Conservation (phyloP, 2,797 vertebrate species). For the Neosilurus hyrtlii region DNA sequence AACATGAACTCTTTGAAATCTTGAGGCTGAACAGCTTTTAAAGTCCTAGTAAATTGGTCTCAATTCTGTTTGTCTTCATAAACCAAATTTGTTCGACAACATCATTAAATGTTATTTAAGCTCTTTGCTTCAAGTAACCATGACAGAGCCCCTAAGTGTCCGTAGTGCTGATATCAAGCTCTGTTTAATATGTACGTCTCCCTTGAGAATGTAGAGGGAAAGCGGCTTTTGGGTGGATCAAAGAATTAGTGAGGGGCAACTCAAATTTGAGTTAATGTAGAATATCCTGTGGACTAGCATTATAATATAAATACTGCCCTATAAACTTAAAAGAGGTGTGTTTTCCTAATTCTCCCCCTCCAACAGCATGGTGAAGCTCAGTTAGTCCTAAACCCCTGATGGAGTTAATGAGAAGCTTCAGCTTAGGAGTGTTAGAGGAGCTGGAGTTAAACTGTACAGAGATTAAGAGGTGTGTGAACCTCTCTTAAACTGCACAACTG, state of each 20-base stretch:
- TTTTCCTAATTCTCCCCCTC: not conserved
- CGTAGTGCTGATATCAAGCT: not conserved
- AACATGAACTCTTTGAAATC: too few relatives aligned
- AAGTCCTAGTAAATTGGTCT: too few relatives aligned
- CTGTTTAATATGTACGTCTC: not conserved
- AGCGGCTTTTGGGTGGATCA: not conserved
- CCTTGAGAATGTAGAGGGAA: not conserved
- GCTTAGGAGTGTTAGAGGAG: not conserved
- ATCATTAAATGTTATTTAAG: too few relatives aligned
- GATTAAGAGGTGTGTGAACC: not conserved
- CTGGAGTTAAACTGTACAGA: not conserved
- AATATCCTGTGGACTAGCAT: not conserved
- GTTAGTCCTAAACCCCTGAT: not conserved
- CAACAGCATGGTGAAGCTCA: not conserved
- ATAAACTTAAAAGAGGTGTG: too few relatives aligned
- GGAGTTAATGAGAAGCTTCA: not conserved
- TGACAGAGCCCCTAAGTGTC: too few relatives aligned
- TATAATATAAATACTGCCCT: too few relatives aligned
- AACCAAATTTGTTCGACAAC: too few relatives aligned
- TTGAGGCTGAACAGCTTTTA: too few relatives aligned
- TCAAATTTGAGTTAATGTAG: not conserved
- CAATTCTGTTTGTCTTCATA: too few relatives aligned
- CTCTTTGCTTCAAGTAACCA: too few relatives aligned
- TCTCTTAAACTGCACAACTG: not conserved
- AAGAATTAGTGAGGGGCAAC: not conserved